Base-by-base conservation (phyloP, 2,797 vertebrate species). In the Myoxocephalus aenaeus region DNA sequence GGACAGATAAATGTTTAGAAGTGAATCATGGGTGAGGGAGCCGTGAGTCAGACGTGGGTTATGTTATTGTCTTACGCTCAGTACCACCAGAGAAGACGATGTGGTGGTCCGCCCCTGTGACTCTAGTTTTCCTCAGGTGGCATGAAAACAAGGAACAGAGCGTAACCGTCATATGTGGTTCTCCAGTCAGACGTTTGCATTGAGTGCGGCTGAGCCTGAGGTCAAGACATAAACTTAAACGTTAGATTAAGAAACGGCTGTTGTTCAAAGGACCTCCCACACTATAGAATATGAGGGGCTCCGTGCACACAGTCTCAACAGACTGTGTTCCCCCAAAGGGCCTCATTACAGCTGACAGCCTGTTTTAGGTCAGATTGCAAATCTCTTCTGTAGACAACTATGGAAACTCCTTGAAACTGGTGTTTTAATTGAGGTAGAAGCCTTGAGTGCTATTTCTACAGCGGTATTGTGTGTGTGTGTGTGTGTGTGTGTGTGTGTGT, bases 1-100 rank as follows among this genome's bases (percentile, higher is more conserved):
- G 73, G 88, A 87, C 84, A 51, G 87, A 85, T 80, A 84, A 87
- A 91, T 89, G 86, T 92, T 91, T 92, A 70, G 64, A 91, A 83
- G 86, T 81, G 79, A 86, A 56, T 70, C 79, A 51, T 14, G 86
- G 88, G 58, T 65, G 84, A 85, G 40, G 51, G 80, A 70, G 71
- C 51, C 17, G 2, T 86, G 90, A 91, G 79, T 86, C 90, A 91
- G 86, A 84, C 56, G 65, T 81, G 79, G 83, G 69, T 80, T 83
- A 11, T 93, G 90, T 92, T 93, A 92, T 90, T 93, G 91, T 92
- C 90, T 91, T 88, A 22, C 11, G 59, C 65, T 78, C 58, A 0
- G 71, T 85, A 86, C 90, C 92, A 87, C 92, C 91, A 79, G 84
- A 65, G 90, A 25, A 86, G 92, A 79, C 86, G 80, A 83, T 73